Base-by-base conservation (phyloP, 2,113 vertebrate species). In the Arizona elegans region DNA sequence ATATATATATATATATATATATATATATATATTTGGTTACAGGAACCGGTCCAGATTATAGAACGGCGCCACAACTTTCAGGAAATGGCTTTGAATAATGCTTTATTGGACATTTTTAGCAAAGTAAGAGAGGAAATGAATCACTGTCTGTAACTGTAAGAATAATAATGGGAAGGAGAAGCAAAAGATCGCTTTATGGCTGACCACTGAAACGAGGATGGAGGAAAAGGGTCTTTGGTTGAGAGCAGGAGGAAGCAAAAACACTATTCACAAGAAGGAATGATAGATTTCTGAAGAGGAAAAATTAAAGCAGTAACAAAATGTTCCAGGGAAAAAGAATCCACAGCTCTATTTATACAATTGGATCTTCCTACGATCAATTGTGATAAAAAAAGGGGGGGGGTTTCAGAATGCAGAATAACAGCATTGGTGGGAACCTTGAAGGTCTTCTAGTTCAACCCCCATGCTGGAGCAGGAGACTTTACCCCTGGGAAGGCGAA, bases 71-170 rank as follows among this genome's bases (percentile, higher is more conserved):
- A 47, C 56, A 90, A 85, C 81, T 86, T 93, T 62, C 4, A 59
- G 90, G 91, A 75, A 91, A 87, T 90, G 92, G 94, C 95, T 95
- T 96, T 94, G 94, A 92, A 86, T 47, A 8, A 94, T 94, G 23
- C 93, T 96, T 92, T 65, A 91, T 50, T 86, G 87, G 11, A 95
- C 94, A 93, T 92, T 96, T 94, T 92, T 0, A 55, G 91, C 38
- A 90, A 90, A 94, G 81, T 8, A n/a, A 2, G 58, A 4, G 23
- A 93, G 90, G 56, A 24, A 1, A 3, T 24, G 0, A 75, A 90
- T 81, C 52, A 2, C 17, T 24, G 1, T 0, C 75, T 13, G 70
- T 47, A 26, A 70, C 33, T 0, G 26, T 5, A 23, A 43, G 19
- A 8, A 0, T 43, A 23, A 43, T 50, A 90, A 87, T 29, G 52